Evolutionary conservation across 2,113 vertebrate species (phyloP), one percentile per base, ranked within the genome.

Genomic region (Poeciliopsis retropinna): DNA sequence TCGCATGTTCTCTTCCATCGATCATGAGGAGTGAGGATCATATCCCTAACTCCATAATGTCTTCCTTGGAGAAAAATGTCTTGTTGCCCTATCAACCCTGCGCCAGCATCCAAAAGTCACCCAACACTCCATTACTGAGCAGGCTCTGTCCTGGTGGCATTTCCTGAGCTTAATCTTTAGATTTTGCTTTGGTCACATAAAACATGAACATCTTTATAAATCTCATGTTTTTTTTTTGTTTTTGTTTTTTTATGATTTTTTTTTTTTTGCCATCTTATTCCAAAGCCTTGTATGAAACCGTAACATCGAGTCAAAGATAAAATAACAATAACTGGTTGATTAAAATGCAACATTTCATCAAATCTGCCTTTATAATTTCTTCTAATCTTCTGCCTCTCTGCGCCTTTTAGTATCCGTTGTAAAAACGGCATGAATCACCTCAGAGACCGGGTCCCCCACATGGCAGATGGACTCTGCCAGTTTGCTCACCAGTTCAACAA

Each of bases 391-490:
- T 72, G 11, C 54, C 32, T 54, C 4, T 71, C n/a, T 70, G 27
- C 75, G 32, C 31, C 73, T 61, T 54, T n/a, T 69, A 96, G 95
- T 37, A 84, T 93, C 63, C 94, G 94, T 61, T 96, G 95, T 86
- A 95, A 89, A 72, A 95, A 95, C 11, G 94, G 95, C 44, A 96
- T 96, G 95, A 96, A 96, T 90, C 95, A 96, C 66, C 80, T 94
- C 37, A 94, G 92, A 85, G 95, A 96, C 65, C 72, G 90, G 13
- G 77, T 95, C 11, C 92, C 94, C 12, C 95, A 96, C 87, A 81
- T 90, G 80, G 94, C 94, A 8, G 94, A 95, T 41, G 94, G 94
- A 15, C 87, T 95, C 54, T 96, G 95, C 68, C 94, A 95, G 67
- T 96, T 91, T 30, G 88, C 92, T 28, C 94, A 96, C 84, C 94